These are phyloP conservation scores for Nemapogon koenigi DNA, from an alignment of 2,888 invertebrate species.

Conservation along the genomic window DNA sequence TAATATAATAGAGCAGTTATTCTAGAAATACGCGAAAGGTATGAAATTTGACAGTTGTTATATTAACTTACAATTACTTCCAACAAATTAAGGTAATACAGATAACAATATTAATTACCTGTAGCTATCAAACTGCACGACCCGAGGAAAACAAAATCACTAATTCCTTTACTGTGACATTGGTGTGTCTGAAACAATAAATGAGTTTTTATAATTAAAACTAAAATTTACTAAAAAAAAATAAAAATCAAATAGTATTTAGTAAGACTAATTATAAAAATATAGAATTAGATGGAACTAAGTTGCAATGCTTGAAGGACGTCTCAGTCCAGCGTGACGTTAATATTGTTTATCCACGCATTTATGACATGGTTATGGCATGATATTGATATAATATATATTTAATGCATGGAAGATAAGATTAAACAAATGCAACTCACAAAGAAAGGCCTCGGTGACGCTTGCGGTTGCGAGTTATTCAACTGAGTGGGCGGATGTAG, in stretches of 20 bases:
- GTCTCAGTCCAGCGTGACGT: no score
- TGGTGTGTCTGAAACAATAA: slow-evolving; percentile 80
- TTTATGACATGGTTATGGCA: neutral
- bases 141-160: slow-evolving; percentile 97
- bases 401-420: neutral
- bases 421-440: slow-evolving; percentile 63
- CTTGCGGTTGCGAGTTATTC: slow-evolving; percentile 60
- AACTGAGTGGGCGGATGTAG: slow-evolving; percentile 73
- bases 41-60: no score
- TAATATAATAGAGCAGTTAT: no score
- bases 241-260: neutral
- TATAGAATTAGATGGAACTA: no score
- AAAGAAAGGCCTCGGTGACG: slow-evolving; percentile 77
- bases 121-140: slow-evolving; percentile 97
- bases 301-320: no score
- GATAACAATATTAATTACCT: slow-evolving; percentile 55
- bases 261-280: no score
- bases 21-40: no score
- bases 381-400: neutral
- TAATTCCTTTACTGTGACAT: slow-evolving; percentile 96
- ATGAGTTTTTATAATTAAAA: neutral
- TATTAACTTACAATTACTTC: neutral
- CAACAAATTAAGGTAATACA: neutral
- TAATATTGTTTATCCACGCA: no score
- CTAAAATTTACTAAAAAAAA: neutral